Base-by-base conservation (phyloP, 1,140 invertebrate genomes). In the Octopus bimaculoides region DNA sequence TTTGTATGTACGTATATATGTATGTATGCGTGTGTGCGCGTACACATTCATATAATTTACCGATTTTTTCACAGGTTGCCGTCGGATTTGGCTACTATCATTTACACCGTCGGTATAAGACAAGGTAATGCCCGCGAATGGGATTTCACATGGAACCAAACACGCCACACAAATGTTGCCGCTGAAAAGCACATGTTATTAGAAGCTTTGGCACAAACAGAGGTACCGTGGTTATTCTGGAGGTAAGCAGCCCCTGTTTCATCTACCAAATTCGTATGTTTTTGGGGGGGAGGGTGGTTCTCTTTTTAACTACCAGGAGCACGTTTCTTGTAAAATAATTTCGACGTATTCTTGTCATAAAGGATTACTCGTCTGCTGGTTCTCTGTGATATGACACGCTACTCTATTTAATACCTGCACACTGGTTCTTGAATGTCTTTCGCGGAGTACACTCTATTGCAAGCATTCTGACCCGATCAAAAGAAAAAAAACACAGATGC, bases 201-300 rank as follows among this genome's bases (percentile, higher is more conserved):
- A 81, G 85, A 87, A 54, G 84, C 86, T 5, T 61, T 88, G 20
- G 86, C 84, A 4, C 84, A 88, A 52, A 85, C 87, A 9, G 86
- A 86, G 55, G 86, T 87, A 80, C 85, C 86, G 14, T 87, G 84
- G 82, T 74, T 88, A 14, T 81, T 88, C 0, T 87, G 87, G 86
- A 83, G 87, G 87, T 88, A 78, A 54, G 66, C 52, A 12, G 20
- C 7, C 17, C n/a, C 53, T 9, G 55, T 14, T 41, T 81, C 12
- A 56, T 14, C 52, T 14, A 8, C 75, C 17, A 12, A 4, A 12
- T 61, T 61, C 56, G 9, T 61, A 61, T 61, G 1, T 12, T 61
- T 17, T 61, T 17, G n/a, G n/a, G n/a, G n/a, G n/a, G n/a, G n/a
- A n/a, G n/a, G n/a, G n/a, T n/a, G n/a, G 1, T 61, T 17, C 9